Percentiles rank a stretch among this genome's conserved stretches.
phyloP scores from a whole-genome alignment of 1,140 invertebrate species.

The Dolichoris vasculosae region DNA sequence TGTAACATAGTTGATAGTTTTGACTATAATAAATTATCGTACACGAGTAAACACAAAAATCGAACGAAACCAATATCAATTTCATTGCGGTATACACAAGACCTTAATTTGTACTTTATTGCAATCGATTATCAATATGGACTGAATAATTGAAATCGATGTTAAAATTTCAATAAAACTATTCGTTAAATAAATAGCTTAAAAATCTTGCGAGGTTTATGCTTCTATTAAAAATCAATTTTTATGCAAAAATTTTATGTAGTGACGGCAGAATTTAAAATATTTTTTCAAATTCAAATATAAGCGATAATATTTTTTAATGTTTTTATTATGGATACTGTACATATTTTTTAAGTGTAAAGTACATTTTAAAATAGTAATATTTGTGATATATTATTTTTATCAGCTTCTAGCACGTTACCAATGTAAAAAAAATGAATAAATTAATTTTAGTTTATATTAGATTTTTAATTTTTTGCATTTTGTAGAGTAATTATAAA shows the following conservation, averaged over 20 bases:
- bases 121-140: slow-evolving; percentile 14
- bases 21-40: background rate
- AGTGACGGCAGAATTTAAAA: no score
- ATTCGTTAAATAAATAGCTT: background rate
- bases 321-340: no score
- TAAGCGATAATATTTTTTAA: no score
- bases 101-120: slow-evolving; percentile 6
- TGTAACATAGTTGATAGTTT: background rate
- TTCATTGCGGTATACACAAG: background rate
- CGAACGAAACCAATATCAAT: background rate
- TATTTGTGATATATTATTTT: no score
- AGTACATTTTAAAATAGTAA: no score
- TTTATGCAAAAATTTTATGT: background rate
- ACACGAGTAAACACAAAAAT: background rate
- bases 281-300: no score
- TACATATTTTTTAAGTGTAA: no score
- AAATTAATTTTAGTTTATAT: no score
- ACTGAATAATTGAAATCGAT: slow-evolving; percentile 2
- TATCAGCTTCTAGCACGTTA: no score
- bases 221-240: background rate
- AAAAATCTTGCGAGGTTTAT: background rate
- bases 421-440: no score
- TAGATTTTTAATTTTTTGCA: no score
- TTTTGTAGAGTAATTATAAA: no score
- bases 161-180: background rate